Evolutionary conservation across 2,888 invertebrate genomes (phyloP).

Genomic region (Elegia similella): DNA sequence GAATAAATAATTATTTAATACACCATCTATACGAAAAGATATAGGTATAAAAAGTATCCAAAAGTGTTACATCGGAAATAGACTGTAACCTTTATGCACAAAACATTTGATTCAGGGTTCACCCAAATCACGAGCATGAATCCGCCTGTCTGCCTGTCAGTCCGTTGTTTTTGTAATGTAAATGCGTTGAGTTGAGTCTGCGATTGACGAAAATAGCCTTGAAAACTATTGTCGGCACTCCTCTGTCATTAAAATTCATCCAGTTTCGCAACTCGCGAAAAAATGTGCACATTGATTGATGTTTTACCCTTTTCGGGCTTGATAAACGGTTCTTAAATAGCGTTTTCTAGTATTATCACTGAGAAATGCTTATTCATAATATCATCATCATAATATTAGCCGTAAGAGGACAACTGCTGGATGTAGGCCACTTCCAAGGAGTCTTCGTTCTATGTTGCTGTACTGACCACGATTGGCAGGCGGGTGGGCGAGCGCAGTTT

Average conservation of each 20-base stretch:
- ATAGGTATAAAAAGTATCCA: not conserved
- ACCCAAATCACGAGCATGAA: constrained; percentile 35
- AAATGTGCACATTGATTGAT: not conserved
- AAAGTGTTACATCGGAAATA: not conserved
- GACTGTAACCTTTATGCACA: constrained; percentile 13
- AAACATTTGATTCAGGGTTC: constrained; percentile 28
- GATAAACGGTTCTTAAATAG: too few relatives aligned
- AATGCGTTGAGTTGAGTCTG: constrained; percentile 24
- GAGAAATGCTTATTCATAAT: too few relatives aligned
- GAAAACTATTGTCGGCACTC: constrained; percentile 13
- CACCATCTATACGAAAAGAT: not conserved
- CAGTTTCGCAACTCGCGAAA: not conserved
- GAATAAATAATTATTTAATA: not conserved
- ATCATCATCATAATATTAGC: too few relatives aligned
- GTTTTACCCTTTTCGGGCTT: not conserved
- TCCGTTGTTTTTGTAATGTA: constrained; percentile 35
- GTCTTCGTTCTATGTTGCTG: too few relatives aligned
- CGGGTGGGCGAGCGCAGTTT: too few relatives aligned
- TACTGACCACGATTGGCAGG: too few relatives aligned
- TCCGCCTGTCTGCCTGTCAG: constrained; percentile 50
- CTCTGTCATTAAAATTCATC: constrained; percentile 9
- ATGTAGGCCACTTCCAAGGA: too few relatives aligned
- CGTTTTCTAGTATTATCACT: too few relatives aligned
- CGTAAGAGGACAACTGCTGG: too few relatives aligned
- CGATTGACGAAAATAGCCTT: constrained; percentile 22